These are phyloP conservation scores for Selene dorsalis DNA, from an alignment of 2,797 vertebrate species.

Conservation along the genomic window DNA sequence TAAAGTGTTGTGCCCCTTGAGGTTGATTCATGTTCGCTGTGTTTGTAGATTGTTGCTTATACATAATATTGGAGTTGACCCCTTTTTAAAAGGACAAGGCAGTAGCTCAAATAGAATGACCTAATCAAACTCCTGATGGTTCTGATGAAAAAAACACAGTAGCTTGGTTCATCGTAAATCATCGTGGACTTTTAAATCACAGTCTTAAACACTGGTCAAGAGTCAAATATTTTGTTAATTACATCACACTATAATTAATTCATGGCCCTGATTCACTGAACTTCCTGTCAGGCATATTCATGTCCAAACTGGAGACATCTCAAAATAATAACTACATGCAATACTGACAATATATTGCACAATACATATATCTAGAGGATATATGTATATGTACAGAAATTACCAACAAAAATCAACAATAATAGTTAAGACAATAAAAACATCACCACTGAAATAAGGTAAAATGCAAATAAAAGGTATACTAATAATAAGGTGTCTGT, in stretches of 20 bases:
- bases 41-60: slow-evolving; percentile 38
- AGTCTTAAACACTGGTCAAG: not conserved
- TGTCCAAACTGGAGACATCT: not conserved
- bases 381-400: no score
- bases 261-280: not conserved
- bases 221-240: not conserved
- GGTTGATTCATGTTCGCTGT: slow-evolving; percentile 56
- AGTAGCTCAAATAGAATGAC: slow-evolving; percentile 22
- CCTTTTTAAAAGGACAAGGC: slow-evolving; percentile 38
- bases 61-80: slow-evolving; percentile 53
- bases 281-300: not conserved
- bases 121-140: not conserved
- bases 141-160: not conserved
- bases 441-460: no score
- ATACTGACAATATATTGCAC: no score
- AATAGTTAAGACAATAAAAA: no score
- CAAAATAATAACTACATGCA: not conserved
- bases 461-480: no score
- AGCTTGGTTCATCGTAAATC: not conserved
- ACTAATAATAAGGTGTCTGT: no score
- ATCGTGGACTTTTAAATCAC: not conserved
- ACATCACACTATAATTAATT: not conserved
- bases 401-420: no score
- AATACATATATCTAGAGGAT: no score
- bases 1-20: slow-evolving; percentile 58